Conservation (phyloP, 2,797 vertebrate species). For the Oceanodroma leucorhoa region DNA sequence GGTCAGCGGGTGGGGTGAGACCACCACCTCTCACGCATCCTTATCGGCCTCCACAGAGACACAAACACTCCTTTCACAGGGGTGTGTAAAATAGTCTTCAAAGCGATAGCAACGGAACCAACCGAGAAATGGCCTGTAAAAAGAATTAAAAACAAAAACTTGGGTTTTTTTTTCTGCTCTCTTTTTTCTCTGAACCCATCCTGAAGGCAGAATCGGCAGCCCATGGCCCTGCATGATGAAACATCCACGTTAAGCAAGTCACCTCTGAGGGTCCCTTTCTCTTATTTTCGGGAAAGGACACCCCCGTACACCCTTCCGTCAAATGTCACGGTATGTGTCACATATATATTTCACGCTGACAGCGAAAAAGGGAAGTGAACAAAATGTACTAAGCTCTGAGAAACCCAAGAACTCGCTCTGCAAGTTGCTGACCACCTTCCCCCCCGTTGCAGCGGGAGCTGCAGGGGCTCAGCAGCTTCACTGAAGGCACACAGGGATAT, state of each 20-base stretch:
- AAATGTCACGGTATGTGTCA: background rate
- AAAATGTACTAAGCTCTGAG: background rate
- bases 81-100: background rate
- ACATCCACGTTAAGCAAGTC: background rate
- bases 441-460: background rate
- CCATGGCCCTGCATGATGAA: background rate
- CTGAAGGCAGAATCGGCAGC: background rate
- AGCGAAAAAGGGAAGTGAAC: background rate
- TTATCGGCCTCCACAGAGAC: slow-evolving; percentile 46
- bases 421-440: background rate
- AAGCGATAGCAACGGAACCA: slow-evolving; percentile 54
- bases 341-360: background rate
- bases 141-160: background rate
- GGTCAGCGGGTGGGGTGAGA: background rate
- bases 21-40: background rate
- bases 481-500: accelerated
- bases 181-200: background rate
- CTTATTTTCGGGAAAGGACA: background rate
- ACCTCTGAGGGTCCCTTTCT: background rate
- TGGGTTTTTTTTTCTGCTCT: background rate
- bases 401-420: background rate
- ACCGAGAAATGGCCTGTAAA: background rate
- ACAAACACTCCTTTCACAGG: background rate
- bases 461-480: background rate
- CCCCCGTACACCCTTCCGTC: background rate